Evolutionary conservation across 2,797 vertebrate genomes (phyloP).

Genomic region (Gallinago solitaria): DNA sequence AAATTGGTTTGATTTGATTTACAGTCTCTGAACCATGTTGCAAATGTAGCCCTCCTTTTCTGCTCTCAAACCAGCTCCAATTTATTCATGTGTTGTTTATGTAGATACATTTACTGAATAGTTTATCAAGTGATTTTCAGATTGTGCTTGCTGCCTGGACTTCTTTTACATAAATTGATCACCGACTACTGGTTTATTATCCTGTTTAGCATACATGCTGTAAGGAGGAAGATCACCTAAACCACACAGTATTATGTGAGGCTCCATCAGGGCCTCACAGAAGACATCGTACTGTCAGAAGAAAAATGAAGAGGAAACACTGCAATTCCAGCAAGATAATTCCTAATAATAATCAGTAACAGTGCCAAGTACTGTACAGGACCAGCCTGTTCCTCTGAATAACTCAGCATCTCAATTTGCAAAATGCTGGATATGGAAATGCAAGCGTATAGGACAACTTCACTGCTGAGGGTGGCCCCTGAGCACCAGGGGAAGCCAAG

Average conservation of each 20-base stretch:
- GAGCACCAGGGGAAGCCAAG: neutral
- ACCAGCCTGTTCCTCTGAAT: neutral
- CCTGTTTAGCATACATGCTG: neutral
- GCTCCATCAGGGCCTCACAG: neutral
- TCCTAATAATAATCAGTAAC: neutral
- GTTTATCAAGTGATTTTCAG: conserved; percentile 47
- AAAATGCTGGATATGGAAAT: neutral
- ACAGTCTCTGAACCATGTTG: neutral
- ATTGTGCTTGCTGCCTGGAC: neutral
- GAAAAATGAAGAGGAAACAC: neutral
- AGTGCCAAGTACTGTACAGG: neutral
- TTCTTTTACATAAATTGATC: conserved; percentile 19
- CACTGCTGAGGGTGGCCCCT: neutral
- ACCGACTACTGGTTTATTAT: neutral
- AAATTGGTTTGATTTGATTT: conserved; percentile 62
- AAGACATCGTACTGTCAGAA: neutral
- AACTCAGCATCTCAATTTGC: neutral
- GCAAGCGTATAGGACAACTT: neutral
- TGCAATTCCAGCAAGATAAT: neutral
- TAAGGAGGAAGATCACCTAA: neutral
- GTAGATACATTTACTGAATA: conserved; percentile 33
- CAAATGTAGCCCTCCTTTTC: neutral
- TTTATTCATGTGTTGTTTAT: conserved; percentile 37
- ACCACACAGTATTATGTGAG: neutral
- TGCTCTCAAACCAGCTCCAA: neutral